Conservation (phyloP, 1,140 invertebrate genomes). For the Zaprionus capensis region DNA sequence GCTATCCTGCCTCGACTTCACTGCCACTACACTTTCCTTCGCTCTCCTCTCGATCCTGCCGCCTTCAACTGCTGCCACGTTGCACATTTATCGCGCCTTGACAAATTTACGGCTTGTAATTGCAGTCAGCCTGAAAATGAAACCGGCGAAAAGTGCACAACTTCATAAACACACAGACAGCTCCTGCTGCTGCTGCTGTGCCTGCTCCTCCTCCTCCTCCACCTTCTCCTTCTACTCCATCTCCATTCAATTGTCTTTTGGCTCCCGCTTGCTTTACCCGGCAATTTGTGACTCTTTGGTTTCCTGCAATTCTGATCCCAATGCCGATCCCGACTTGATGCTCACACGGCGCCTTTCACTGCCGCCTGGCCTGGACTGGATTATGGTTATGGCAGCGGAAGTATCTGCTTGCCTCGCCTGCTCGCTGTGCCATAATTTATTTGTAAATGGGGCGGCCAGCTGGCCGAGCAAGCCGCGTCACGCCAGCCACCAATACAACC, state of each 20-base stretch:
- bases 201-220: slow-evolving; percentile 12
- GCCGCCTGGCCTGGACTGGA: slow-evolving; percentile 44
- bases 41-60: not conserved
- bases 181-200: slow-evolving; percentile 3
- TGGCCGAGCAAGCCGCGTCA: slow-evolving; percentile 60
- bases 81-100: slow-evolving; percentile 80
- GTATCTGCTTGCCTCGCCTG: slow-evolving; percentile 29
- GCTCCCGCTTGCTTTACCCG: slow-evolving; percentile 53
- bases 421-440: slow-evolving; percentile 66
- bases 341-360: slow-evolving; percentile 70
- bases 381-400: slow-evolving; percentile 55
- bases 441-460: slow-evolving; percentile 65
- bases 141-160: slow-evolving; percentile 74
- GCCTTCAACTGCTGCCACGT: not conserved
- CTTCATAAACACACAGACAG: slow-evolving; percentile 70
- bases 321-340: slow-evolving; percentile 49
- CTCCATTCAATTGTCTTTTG: slow-evolving; percentile 48
- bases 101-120: slow-evolving; percentile 83
- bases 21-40: slow-evolving; percentile 45
- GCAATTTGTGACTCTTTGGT: slow-evolving; percentile 73
- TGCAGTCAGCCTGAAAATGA: slow-evolving; percentile 77
- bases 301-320: slow-evolving; percentile 59
- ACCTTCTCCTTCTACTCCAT: slow-evolving; percentile 13
- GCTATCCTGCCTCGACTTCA: not conserved
- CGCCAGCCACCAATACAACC: slow-evolving; percentile 26